phyloP scores from a whole-genome alignment of 1,140 invertebrate genomes.

The Pseudomyrmex concolor region DNA sequence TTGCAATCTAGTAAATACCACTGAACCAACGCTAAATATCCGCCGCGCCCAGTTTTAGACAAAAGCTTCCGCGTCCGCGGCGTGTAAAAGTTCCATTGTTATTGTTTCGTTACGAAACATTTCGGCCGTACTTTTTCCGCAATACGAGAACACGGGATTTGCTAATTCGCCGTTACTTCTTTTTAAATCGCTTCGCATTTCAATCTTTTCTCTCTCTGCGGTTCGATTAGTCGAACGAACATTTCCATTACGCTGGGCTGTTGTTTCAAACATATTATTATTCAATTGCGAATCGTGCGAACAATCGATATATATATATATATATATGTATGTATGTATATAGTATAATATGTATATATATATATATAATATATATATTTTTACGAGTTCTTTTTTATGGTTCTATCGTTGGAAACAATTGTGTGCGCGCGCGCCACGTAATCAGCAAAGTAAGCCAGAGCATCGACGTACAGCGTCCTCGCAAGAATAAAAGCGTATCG shows the following conservation, averaged over 20 bases:
- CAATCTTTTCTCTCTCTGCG: not conserved
- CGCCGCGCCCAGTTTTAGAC: conserved; percentile 92
- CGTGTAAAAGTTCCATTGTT: conserved; percentile 62
- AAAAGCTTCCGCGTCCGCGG: conserved; percentile 89
- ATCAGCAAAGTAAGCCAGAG: conserved; percentile 91
- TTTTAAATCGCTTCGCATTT: not conserved
- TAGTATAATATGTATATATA: no score
- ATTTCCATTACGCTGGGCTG: no score
- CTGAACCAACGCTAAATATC: conserved; percentile 89
- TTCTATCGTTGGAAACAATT: conserved; percentile 88
- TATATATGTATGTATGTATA: no score
- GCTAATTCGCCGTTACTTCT: not conserved
- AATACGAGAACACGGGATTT: not conserved
- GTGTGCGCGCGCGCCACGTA: conserved; percentile 91
- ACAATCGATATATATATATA: no score
- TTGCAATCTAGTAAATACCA: conserved; percentile 89
- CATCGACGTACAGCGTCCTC: conserved; percentile 95
- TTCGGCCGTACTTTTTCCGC: conserved; percentile 22
- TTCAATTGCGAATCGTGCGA: no score
- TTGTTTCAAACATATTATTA: no score
- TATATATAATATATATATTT: not conserved
- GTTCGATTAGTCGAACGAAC: no score
- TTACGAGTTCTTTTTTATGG: conserved; percentile 80
- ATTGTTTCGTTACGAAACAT: conserved; percentile 29
- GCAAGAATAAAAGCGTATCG: conserved; percentile 76